These are phyloP conservation scores for Coelopa pilipes DNA, from an alignment of 2,888 invertebrate species.

Conservation along the genomic window DNA sequence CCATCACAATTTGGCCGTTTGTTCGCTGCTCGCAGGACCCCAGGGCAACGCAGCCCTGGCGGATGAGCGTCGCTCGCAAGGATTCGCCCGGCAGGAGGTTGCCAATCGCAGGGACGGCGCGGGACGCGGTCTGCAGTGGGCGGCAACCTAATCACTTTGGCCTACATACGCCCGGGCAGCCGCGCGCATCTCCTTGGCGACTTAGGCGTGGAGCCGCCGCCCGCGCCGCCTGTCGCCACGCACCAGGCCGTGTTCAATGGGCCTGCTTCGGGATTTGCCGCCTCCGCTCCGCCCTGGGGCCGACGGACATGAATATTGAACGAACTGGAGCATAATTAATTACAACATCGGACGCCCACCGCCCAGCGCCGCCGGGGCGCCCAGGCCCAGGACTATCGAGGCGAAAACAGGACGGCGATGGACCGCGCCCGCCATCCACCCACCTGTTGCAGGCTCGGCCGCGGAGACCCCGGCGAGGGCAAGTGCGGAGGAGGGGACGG, in stretches of 20 bases:
- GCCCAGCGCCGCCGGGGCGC: no score
- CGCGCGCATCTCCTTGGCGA: constrained; percentile 21
- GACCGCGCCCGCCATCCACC: no score
- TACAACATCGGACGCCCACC: background rate
- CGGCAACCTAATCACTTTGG: constrained; percentile 14
- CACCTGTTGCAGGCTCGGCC: no score
- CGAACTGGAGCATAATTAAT: constrained; percentile 48
- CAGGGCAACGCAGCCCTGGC: background rate
- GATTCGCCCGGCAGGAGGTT: constrained; percentile 26
- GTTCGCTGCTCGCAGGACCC: background rate
- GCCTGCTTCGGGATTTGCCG: background rate
- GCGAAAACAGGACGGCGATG: no score
- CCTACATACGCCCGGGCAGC: constrained; percentile 2
- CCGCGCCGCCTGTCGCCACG: background rate
- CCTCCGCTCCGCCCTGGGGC: background rate
- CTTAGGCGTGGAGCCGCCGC: constrained; percentile 1
- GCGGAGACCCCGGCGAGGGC: no score
- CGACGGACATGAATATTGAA: constrained; percentile 57
- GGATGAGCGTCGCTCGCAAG: background rate
- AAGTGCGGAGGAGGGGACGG: no score
- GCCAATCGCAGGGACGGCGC: background rate
- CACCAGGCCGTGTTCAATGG: background rate
- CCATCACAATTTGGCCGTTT: constrained; percentile 11
- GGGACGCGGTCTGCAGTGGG: background rate
- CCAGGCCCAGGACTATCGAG: no score